These are phyloP conservation scores for Pachycephus smyrnensis DNA, from an alignment of 2,888 invertebrate genomes.

Conservation along the genomic window DNA sequence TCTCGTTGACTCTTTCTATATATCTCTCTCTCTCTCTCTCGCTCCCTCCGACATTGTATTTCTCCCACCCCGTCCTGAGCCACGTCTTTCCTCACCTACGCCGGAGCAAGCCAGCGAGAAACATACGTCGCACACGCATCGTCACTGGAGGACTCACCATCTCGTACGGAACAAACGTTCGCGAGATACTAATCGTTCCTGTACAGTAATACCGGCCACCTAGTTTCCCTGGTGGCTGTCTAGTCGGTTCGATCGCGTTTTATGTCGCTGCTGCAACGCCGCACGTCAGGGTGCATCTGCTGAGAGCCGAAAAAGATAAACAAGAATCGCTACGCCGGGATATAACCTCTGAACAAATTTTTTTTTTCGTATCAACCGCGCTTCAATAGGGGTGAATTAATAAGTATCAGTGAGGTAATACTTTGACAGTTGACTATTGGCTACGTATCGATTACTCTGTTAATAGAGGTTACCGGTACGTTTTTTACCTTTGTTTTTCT, in stretches of 20 bases:
- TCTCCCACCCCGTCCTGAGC: not conserved
- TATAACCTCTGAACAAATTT: not conserved
- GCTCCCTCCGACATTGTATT: not conserved
- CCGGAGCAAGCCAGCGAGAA: not conserved
- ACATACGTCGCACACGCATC: conserved; percentile 4
- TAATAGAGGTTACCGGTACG: not conserved
- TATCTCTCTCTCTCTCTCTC: not conserved
- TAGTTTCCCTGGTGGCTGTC: not conserved
- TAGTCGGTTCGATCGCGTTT: not conserved
- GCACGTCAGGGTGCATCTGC: not conserved
- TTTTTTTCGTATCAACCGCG: not conserved
- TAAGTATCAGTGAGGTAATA: not conserved
- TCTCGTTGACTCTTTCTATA: not conserved
- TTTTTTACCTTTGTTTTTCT: not conserved
- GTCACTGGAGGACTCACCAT: conserved; percentile 3
- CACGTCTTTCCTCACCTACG: conserved; percentile 1
- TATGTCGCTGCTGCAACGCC: not conserved
- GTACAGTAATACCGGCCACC: not conserved
- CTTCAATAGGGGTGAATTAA: not conserved
- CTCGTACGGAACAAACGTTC: not conserved
- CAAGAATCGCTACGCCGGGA: not conserved
- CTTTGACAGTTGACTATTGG: not conserved
- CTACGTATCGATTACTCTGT: not conserved
- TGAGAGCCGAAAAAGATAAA: not conserved
- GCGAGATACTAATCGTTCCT: not conserved